Conservation (phyloP, 2,113 vertebrate genomes). For the Rhodinocichla rosea region DNA sequence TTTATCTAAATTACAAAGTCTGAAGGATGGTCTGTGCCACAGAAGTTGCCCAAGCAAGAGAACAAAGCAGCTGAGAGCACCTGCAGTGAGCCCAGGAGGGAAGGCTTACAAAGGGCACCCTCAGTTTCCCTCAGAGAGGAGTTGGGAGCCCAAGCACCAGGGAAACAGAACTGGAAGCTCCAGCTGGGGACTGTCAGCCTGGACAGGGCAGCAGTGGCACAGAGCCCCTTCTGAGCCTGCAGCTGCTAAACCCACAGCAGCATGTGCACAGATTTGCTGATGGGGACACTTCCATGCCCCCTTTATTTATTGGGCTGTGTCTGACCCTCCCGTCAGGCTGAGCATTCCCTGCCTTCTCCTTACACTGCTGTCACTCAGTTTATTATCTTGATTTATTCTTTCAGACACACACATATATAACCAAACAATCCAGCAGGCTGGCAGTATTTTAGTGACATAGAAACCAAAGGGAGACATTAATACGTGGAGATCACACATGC, state of each 20-base stretch:
- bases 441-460: background rate
- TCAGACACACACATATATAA: background rate
- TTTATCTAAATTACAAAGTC: background rate
- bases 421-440: background rate
- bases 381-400: conserved; percentile 1
- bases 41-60: background rate
- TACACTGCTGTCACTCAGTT: background rate
- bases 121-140: background rate
- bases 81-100: background rate
- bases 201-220: background rate
- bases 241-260: background rate
- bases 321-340: background rate
- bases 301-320: background rate
- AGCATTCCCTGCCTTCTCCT: background rate
- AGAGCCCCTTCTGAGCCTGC: background rate
- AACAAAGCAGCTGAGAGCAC: background rate
- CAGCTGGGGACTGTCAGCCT: background rate
- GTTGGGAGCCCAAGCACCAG: background rate
- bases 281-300: background rate
- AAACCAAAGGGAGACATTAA: background rate
- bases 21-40: background rate
- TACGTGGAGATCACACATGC: background rate
- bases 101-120: background rate
- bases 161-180: background rate
- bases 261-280: background rate